Conservation (phyloP, 2,113 vertebrate species). For the Catharus fuscescens region DNA sequence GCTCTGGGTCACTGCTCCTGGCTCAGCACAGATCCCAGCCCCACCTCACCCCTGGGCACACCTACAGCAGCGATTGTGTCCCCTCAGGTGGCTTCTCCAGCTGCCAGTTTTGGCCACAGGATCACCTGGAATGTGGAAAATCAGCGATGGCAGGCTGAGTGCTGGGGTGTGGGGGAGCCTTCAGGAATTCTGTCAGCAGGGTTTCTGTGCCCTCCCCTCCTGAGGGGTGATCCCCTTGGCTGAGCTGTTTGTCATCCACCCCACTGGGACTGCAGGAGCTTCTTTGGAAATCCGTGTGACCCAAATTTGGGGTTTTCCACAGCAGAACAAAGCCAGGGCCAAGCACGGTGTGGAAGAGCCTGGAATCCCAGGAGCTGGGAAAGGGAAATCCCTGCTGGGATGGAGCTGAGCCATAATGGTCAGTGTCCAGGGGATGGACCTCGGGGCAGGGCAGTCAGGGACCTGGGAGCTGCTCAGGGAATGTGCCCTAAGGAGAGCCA, state of each 20-base stretch:
- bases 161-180: background rate
- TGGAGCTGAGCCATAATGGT: background rate
- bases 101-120: background rate
- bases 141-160: background rate
- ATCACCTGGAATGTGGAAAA: background rate
- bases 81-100: background rate
- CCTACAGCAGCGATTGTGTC: background rate
- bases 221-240: background rate
- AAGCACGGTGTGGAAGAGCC: background rate
- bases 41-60: background rate
- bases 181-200: background rate
- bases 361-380: background rate
- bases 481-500: too few species aligned
- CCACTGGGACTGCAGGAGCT: background rate
- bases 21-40: background rate
- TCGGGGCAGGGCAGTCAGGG: too few species aligned
- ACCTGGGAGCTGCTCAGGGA: background rate
- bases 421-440: rapidly evolving
- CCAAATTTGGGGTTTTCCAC: background rate
- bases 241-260: background rate
- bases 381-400: background rate
- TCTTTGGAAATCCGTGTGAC: background rate
- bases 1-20: background rate
- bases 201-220: background rate
- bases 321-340: background rate